A percentile compares a stretch with the other conserved stretches of the same genome.
These are phyloP conservation scores for Clitarchus hookeri DNA, from an alignment of 2,888 invertebrate species.

Conservation along the genomic window DNA sequence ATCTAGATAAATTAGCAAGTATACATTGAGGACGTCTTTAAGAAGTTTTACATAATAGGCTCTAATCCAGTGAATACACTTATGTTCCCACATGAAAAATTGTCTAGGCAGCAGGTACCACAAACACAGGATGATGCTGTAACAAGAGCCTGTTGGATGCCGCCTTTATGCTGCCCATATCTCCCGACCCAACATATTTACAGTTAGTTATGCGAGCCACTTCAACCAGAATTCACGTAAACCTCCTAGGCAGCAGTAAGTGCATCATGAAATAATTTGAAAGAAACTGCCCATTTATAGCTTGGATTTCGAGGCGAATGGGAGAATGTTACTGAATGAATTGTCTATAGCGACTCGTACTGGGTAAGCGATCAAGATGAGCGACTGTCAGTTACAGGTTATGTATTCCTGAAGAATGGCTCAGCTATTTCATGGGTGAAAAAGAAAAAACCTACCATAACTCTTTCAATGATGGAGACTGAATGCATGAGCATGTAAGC, in stretches of 20 bases:
- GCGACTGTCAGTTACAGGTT: background rate
- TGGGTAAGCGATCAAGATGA: background rate
- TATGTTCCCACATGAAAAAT: too few species aligned
- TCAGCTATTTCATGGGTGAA: background rate
- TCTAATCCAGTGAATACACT: too few species aligned
- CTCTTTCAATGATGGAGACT: background rate
- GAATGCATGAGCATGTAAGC: background rate
- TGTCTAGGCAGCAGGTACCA: too few species aligned
- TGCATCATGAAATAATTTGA: background rate
- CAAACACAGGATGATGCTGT: too few species aligned
- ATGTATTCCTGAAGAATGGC: slow-evolving; percentile 1
- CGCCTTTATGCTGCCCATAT: too few species aligned
- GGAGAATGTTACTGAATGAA: background rate
- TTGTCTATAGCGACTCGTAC: background rate
- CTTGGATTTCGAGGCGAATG: background rate
- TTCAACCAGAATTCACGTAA: background rate
- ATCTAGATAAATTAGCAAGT: too few species aligned
- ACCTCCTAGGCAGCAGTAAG: background rate
- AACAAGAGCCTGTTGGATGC: too few species aligned
- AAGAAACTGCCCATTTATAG: background rate
- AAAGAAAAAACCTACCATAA: background rate
- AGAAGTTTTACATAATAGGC: too few species aligned
- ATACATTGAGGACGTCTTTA: too few species aligned
- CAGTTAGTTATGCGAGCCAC: too few species aligned
- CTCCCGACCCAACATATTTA: too few species aligned